Conservation (phyloP, 2,797 vertebrate species). For the Pseudotriccus pelzelni region DNA sequence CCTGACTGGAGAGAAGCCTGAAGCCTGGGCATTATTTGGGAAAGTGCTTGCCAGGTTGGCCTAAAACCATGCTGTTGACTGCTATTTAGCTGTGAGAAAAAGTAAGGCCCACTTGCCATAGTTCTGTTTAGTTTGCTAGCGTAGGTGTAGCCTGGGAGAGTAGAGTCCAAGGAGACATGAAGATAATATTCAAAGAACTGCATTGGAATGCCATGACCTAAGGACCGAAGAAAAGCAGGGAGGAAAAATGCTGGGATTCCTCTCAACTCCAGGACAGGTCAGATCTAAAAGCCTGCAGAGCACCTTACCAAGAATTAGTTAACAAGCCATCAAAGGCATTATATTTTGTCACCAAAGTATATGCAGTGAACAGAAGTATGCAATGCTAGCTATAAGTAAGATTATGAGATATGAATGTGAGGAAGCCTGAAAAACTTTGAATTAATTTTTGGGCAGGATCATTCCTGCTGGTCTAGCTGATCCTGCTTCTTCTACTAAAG, state of each 20-base stretch:
- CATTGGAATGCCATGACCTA: not conserved
- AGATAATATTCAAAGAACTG: not conserved
- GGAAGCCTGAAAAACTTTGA: not conserved
- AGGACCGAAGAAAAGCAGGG: not conserved
- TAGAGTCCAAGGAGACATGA: constrained; percentile 40
- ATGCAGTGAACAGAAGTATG: not conserved
- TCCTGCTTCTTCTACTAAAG: not conserved
- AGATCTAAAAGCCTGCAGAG: not conserved
- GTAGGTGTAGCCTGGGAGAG: not conserved
- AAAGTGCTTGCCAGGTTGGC: not conserved
- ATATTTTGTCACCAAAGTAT: not conserved
- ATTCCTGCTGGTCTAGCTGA: not conserved
- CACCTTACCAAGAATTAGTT: not conserved
- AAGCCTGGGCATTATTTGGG: not conserved
- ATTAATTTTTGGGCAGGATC: not conserved
- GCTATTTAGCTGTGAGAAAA: not conserved
- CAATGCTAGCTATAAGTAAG: not conserved
- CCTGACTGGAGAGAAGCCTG: not conserved
- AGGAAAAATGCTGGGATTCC: not conserved
- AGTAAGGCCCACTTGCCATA: not conserved
- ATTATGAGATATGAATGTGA: not conserved
- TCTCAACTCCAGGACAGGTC: not conserved
- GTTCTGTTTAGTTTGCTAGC: not conserved
- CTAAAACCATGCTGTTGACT: not conserved
- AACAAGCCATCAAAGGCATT: not conserved